These are phyloP conservation scores for Melipona beecheii DNA, from an alignment of 2,888 invertebrate genomes.

Conservation along the genomic window DNA sequence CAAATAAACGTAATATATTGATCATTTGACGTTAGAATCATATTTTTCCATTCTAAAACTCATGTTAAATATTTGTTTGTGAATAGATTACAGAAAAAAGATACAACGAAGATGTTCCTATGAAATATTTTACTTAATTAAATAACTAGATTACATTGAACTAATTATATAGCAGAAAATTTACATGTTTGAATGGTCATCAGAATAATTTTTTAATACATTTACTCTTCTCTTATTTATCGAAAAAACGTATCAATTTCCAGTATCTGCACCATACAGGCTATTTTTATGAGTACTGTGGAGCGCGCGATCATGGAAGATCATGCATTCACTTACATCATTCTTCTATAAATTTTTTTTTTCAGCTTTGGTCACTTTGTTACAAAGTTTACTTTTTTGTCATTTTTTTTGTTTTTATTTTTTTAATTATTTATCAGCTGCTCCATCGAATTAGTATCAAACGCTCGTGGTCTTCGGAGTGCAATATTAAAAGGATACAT, in stretches of 20 bases:
- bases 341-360: slow-evolving; percentile 34
- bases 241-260: slow-evolving; percentile 54
- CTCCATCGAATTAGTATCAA: slow-evolving; percentile 57
- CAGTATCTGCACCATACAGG: slow-evolving; percentile 54
- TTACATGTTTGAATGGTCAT: slow-evolving; percentile 71
- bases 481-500: slow-evolving; percentile 57
- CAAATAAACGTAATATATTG: slow-evolving; percentile 35
- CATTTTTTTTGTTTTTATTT: slow-evolving; percentile 2
- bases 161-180: slow-evolving; percentile 73
- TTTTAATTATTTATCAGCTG: slow-evolving; percentile 58
- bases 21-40: slow-evolving; percentile 17
- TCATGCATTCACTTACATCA: slow-evolving; percentile 60
- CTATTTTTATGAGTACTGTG: slow-evolving; percentile 37
- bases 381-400: slow-evolving; percentile 66
- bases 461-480: slow-evolving; percentile 49
- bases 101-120: slow-evolving; percentile 65
- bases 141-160: slow-evolving; percentile 77
- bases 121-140: slow-evolving; percentile 78
- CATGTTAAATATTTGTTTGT: slow-evolving; percentile 27
- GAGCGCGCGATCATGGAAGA: slow-evolving; percentile 61
- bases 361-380: slow-evolving; percentile 77
- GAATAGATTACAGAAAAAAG: slow-evolving; percentile 4
- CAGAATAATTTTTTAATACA: slow-evolving; percentile 53
- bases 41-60: slow-evolving; percentile 30
- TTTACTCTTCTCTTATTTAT: slow-evolving; percentile 27